A percentile compares a stretch with the other conserved stretches of the same genome.
Conservation (phyloP, 1,140 invertebrate species). For the Theocolax elegans region DNA sequence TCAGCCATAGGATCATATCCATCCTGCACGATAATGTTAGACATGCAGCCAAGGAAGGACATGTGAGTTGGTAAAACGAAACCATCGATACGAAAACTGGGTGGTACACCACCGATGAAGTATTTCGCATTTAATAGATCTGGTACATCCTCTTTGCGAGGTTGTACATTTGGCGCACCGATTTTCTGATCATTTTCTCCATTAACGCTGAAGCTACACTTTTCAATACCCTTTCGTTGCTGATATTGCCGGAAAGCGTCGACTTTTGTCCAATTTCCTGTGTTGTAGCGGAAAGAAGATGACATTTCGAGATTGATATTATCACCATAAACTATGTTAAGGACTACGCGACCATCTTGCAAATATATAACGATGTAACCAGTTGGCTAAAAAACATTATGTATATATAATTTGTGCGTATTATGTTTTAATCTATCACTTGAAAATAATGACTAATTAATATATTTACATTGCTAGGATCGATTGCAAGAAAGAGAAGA, state of each 20-base stretch:
- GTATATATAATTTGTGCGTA: background rate
- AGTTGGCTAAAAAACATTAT: constrained; percentile 73
- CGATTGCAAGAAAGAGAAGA: constrained; percentile 84
- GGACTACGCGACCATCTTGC: constrained; percentile 79
- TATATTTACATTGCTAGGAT: constrained; percentile 74
- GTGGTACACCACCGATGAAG: constrained; percentile 85
- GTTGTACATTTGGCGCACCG: constrained; percentile 72
- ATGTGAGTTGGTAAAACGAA: constrained; percentile 65
- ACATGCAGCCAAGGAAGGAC: constrained; percentile 83
- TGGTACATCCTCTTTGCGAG: constrained; percentile 71
- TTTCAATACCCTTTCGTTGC: constrained; percentile 64
- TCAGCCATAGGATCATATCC: constrained; percentile 74
- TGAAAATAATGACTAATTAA: background rate
- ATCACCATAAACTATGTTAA: constrained; percentile 78
- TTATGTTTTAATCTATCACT: background rate
- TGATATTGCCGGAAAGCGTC: constrained; percentile 71
- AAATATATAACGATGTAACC: constrained; percentile 83
- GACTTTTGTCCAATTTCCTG: constrained; percentile 82
- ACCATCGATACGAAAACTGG: constrained; percentile 68
- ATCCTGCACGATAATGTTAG: constrained; percentile 79
- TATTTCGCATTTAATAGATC: constrained; percentile 74
- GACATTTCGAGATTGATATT: constrained; percentile 74
- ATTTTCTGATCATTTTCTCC: constrained; percentile 79
- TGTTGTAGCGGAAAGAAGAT: constrained; percentile 81
- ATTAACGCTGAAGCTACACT: constrained; percentile 70